Evolutionary conservation across 2,113 vertebrate species (phyloP).

Genomic region (Prietella phreatophila): DNA sequence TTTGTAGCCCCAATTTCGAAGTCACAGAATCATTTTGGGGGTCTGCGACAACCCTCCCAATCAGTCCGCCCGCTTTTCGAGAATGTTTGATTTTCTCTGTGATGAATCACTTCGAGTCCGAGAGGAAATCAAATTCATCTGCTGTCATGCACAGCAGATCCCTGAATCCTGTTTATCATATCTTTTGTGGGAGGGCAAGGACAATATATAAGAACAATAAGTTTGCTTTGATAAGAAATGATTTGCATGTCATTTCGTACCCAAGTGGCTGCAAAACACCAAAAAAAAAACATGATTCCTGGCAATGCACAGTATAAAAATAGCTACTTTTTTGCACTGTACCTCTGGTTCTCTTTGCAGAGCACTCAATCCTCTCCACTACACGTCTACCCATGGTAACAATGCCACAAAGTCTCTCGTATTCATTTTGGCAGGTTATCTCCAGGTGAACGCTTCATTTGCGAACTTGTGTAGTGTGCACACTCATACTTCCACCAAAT

Average conservation of each 20-base stretch:
- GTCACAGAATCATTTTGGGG: neutral
- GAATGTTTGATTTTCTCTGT: neutral
- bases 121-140: neutral
- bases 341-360: neutral
- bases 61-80: neutral
- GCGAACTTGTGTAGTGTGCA: neutral
- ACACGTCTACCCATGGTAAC: neutral
- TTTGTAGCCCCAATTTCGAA: neutral
- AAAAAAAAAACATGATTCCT: too few species aligned
- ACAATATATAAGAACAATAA: neutral
- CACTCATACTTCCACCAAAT: neutral
- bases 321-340: neutral
- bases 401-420: neutral
- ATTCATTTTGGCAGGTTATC: neutral
- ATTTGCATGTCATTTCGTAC: neutral
- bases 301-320: too few species aligned
- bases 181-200: neutral
- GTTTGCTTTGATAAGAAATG: neutral
- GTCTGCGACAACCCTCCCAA: too few species aligned
- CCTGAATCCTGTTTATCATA: neutral
- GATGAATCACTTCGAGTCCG: neutral
- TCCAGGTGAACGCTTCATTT: neutral
- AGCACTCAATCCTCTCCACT: neutral
- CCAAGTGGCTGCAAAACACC: neutral
- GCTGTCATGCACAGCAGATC: neutral